Base-by-base conservation (phyloP, 2,113 vertebrate species). In the Ictidomys tridecemlineatus region DNA sequence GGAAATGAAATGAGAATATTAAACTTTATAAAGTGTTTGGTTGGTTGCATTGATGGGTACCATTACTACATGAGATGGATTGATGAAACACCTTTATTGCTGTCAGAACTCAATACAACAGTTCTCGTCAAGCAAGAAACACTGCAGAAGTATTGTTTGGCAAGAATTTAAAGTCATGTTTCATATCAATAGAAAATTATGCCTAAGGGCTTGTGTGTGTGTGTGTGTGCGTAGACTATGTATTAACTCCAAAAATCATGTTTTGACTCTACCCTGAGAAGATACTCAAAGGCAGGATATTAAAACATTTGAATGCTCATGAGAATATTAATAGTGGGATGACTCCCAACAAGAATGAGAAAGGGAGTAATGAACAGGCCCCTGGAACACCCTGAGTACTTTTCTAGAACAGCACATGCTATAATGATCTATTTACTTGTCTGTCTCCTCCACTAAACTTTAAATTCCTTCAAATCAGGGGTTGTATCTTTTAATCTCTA, bases 31-130 rank as follows among this genome's bases (percentile, higher is more conserved):
- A 97, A 80, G 51, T 85, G 78, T 85, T 45, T 95, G 95, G 92
- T 93, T 95, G 93, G 92, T 96, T 88, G 22, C 11, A 2, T 86
- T 80, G 72, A 86, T 94, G 94, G 69, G 92, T 65, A 82, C 95
- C 85, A 70, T 73, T 32, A 11, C 73, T 82, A 94, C 86, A 58
- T 89, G 93, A 94, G 93, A 95, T 94, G 92, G 74, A 97, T 96
- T 97, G 97, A 98, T 98, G 98, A 98, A 98, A 96, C 96, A 93
- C 91, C 95, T 98, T 96, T 90, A 89, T 89, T 94, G 94, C 92
- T 95, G 97, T 94, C 95, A 98, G 91, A 98, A 97, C 85, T 98
- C 98, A 97, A 32, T 72, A 70, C 84, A 94, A 95, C 83, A 97
- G 98, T 96, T 95, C 82, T 96, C 93, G 92, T 85, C 39, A 4